Percentiles rank a stretch among this genome's conserved stretches.
phyloP scores from a whole-genome alignment of 2,113 vertebrate genomes.

The Butastur rufipennis region DNA sequence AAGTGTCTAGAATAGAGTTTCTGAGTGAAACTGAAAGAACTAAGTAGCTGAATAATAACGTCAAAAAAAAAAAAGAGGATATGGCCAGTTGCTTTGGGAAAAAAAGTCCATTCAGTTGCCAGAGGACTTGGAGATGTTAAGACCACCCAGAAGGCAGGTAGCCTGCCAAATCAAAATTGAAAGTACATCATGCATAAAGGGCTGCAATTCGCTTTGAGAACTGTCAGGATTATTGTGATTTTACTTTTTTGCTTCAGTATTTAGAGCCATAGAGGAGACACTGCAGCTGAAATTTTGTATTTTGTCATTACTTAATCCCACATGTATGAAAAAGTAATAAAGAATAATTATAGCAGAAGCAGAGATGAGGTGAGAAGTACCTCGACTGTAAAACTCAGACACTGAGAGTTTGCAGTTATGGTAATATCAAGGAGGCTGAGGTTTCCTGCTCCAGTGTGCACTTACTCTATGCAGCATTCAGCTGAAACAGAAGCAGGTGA shows the following conservation, averaged over 20 bases:
- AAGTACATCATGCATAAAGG: background rate
- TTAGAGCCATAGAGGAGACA: background rate
- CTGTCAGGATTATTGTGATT: background rate
- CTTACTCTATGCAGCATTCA: background rate
- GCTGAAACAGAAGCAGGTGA: background rate
- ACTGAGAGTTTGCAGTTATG: background rate
- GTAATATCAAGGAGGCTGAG: too few relatives aligned
- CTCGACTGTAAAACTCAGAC: background rate
- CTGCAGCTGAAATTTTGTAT: background rate
- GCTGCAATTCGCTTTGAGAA: background rate
- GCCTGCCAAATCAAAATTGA: slow-evolving; percentile 53
- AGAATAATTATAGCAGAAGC: background rate
- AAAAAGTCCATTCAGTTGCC: slow-evolving; percentile 20
- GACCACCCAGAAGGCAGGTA: slow-evolving; percentile 60
- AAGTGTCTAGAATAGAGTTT: slow-evolving; percentile 23
- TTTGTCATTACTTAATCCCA: background rate
- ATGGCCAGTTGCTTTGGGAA: slow-evolving; percentile 36
- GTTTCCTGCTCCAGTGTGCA: background rate
- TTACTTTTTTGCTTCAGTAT: background rate
- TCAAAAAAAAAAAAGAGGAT: slow-evolving; percentile 13
- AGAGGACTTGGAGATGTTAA: slow-evolving; percentile 52
- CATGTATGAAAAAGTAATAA: background rate
- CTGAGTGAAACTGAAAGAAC: slow-evolving; percentile 41
- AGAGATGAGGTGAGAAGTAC: background rate
- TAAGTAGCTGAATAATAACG: slow-evolving; percentile 47